Base-by-base conservation (phyloP, 2,888 invertebrate species). In the Folsomia manolachei region DNA sequence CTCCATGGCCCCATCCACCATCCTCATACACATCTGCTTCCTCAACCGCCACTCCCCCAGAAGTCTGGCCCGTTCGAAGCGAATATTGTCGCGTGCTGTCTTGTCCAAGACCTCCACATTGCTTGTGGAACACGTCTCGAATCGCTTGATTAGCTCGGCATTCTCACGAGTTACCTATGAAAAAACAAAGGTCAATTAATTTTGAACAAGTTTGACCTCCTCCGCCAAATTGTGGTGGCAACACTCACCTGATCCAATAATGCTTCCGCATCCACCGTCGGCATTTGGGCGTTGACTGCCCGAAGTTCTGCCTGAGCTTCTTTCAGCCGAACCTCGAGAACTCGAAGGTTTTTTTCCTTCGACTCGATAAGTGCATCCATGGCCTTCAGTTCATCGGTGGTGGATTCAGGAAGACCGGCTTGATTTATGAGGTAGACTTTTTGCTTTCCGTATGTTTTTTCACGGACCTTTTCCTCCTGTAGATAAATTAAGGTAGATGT, bases 401-500 rank as follows among this genome's bases (percentile, higher is more conserved):
- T 83, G 18, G 83, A 82, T 26, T 82, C 82, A 1, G 84, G 82
- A 71, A 83, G 84, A 60, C 87, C 85, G 61, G 85, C 85, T 85
- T 94, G 94, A 79, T 89, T 85, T 51, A 90, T 87, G 75, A 90
- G 92, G 83, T 92, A 95, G n/a, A 95, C 90, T 84, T 93, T 94
- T 84, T 95, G 94, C 83, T 95, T 95, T 2, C 93, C 93, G 83
- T 94, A 93, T 27, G 87, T 83, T 84, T 94, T 94, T 82, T 91
- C 91, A 75, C 86, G 86, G 51, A 93, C 87, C 83, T 85, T 84
- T 1, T 88, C 88, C 56, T 88, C 85, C 75, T 87, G 81, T n/a
- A n/a, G n/a, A n/a, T n/a, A n/a, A n/a, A n/a, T n/a, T n/a, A n/a
- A n/a, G n/a, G n/a, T n/a, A n/a, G n/a, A n/a, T n/a, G n/a, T 4